Conservation (phyloP, 1,140 invertebrate species). For the Teleogryllus occipitalis region DNA sequence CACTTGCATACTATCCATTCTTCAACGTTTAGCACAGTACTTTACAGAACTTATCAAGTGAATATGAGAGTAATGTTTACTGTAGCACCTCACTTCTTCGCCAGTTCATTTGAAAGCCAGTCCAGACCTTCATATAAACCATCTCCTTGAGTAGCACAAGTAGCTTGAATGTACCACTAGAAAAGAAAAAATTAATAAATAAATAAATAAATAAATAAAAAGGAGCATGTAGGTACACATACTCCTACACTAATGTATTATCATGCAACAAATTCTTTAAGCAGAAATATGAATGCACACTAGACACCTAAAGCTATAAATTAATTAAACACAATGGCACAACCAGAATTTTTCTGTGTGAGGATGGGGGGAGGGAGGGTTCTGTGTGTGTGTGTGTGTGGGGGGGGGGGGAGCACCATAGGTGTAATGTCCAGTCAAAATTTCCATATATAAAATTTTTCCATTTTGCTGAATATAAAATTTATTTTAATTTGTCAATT, state of each 20-base stretch:
- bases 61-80: background rate
- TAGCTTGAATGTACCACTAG: constrained; percentile 95
- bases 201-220: constrained; percentile 1
- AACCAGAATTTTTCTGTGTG: background rate
- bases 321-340: background rate
- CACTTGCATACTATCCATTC: background rate
- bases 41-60: background rate
- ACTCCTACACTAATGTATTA: too few relatives aligned
- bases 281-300: background rate
- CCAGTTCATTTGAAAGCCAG: constrained; percentile 85
- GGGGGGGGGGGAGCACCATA: too few relatives aligned
- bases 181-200: constrained; percentile 23
- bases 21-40: background rate
- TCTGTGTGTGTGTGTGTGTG: too few relatives aligned
- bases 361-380: too few relatives aligned
- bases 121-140: constrained; percentile 97
- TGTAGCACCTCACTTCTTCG: constrained; percentile 35
- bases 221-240: too few relatives aligned
- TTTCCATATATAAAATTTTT: too few relatives aligned
- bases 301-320: background rate
- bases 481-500: too few relatives aligned
- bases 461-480: too few relatives aligned
- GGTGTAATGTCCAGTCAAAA: too few relatives aligned
- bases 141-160: constrained; percentile 93
- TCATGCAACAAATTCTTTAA: background rate